phyloP scores from a whole-genome alignment of 2,113 vertebrate genomes.

The Neotragus moschatus region DNA sequence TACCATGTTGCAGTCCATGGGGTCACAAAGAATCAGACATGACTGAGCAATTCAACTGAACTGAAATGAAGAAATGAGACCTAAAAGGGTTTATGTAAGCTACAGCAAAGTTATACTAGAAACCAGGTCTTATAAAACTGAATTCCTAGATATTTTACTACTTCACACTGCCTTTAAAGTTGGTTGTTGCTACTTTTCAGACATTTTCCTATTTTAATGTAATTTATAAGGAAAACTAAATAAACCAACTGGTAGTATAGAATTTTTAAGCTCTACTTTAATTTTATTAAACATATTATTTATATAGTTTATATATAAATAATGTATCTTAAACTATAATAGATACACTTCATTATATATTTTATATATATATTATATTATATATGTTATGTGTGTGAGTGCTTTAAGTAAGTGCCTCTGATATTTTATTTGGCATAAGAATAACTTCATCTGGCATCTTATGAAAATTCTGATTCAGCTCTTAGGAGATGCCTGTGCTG shows the following conservation, averaged over 20 bases:
- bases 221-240: slow-evolving; percentile 8
- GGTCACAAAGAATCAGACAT: background rate
- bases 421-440: background rate
- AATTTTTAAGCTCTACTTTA: background rate
- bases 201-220: background rate
- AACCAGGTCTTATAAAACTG: background rate
- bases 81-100: background rate
- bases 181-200: background rate
- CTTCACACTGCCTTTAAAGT: background rate
- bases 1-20: background rate
- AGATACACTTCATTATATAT: background rate
- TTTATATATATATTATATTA: background rate
- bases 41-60: background rate
- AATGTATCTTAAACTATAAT: background rate
- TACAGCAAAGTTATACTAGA: background rate
- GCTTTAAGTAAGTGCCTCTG: background rate
- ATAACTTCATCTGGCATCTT: background rate
- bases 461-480: background rate
- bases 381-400: background rate
- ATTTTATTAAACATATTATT: background rate
- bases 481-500: background rate
- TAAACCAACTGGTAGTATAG: background rate
- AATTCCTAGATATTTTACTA: background rate
- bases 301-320: background rate
- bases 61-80: background rate